phyloP scores from a whole-genome alignment of 2,113 vertebrate species.

The Callopanchax toddi region DNA sequence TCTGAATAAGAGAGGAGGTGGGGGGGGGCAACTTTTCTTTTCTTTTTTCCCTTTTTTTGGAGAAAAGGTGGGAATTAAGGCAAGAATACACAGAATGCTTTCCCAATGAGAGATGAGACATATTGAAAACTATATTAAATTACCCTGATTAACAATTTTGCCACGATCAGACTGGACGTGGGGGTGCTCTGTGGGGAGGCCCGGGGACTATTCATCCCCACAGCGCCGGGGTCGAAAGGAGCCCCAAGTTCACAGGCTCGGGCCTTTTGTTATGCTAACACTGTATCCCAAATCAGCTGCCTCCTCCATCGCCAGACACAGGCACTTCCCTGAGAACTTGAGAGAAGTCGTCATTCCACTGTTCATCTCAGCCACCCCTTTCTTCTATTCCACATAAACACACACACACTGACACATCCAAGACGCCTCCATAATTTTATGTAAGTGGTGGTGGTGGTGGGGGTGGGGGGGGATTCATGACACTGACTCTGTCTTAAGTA shows the following conservation, averaged over 20 bases:
- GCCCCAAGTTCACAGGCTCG: constrained; percentile 99
- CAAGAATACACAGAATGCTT: constrained; percentile 85
- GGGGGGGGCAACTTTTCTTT: constrained; percentile 63
- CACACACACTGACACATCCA: constrained; percentile 34
- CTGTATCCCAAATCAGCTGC: constrained; percentile 94
- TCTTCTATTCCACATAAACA: not conserved
- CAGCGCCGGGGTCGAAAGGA: constrained; percentile 96
- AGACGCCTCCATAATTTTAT: constrained; percentile 47
- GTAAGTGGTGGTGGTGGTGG: constrained; percentile 35
- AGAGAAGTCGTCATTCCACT: constrained; percentile 87
- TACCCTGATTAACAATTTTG: constrained; percentile 99
- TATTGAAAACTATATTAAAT: constrained; percentile 99
- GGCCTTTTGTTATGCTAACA: constrained; percentile 99
- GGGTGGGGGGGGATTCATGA: constrained; percentile 1
- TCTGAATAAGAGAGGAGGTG: constrained; percentile 73
- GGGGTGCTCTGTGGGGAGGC: constrained; percentile 91
- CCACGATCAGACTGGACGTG: constrained; percentile 92
- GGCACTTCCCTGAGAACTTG: constrained; percentile 97
- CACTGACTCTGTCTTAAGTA: constrained; percentile 15
- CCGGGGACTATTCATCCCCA: constrained; percentile 90
- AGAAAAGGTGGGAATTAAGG: constrained; percentile 64
- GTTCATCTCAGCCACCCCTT: constrained; percentile 66
- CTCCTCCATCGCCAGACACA: constrained; percentile 92
- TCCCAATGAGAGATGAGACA: constrained; percentile 91
- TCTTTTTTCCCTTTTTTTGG: too few species aligned